These are phyloP conservation scores for Orthochromis malagaraziensis DNA, from an alignment of 2,113 vertebrate species.

Conservation along the genomic window DNA sequence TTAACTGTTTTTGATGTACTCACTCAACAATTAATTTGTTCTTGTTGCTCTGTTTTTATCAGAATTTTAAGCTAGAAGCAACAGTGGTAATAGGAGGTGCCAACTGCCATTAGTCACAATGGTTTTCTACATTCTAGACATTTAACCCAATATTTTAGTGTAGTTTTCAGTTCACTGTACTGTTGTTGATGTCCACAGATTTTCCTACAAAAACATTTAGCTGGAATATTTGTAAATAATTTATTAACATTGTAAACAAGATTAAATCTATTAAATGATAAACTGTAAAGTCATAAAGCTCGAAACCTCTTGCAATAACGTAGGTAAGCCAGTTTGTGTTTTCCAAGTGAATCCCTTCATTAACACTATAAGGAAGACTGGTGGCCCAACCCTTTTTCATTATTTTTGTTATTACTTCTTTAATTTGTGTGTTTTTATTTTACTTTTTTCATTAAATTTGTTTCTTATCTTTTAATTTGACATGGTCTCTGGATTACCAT, in stretches of 20 bases:
- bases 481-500: not conserved
- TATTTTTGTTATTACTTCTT: not conserved
- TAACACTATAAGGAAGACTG: not conserved
- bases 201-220: not conserved
- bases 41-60: not conserved
- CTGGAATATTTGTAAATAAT: not conserved
- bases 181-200: not conserved
- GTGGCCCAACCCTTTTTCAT: not conserved
- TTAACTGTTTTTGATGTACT: not conserved
- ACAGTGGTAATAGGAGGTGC: not conserved
- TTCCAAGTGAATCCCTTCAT: not conserved
- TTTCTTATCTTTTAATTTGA: not conserved
- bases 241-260: not conserved
- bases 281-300: not conserved
- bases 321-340: not conserved
- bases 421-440: not conserved
- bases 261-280: not conserved
- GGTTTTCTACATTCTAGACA: not conserved
- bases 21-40: not conserved
- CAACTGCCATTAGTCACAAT: not conserved
- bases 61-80: not conserved
- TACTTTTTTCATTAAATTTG: not conserved
- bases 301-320: not conserved
- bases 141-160: not conserved
- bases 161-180: not conserved